A percentile compares a stretch with the other conserved stretches of the same genome.
phyloP scores from a whole-genome alignment of 2,113 vertebrate genomes.

The Cavia aperea region DNA sequence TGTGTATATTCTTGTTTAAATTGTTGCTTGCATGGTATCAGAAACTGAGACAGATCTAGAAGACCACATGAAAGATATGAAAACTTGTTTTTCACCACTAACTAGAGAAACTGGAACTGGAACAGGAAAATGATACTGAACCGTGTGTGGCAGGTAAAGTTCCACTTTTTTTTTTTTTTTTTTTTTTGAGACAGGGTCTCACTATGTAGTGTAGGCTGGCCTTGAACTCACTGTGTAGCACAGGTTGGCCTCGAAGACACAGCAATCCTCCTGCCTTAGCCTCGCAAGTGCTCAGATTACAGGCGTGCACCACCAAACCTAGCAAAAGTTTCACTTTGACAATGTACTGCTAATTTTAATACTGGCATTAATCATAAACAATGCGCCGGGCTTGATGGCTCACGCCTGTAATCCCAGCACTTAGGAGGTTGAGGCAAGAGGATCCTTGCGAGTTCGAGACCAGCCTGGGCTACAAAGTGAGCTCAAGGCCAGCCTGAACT shows the following conservation, averaged over 20 bases:
- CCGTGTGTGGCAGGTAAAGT: neutral
- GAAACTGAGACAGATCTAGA: slow-evolving; percentile 10
- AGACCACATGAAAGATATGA: neutral
- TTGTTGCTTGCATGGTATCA: neutral
- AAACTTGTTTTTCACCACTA: slow-evolving; percentile 14
- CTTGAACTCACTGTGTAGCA: neutral
- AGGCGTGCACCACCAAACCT: neutral
- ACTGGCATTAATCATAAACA: neutral
- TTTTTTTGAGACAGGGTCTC: neutral
- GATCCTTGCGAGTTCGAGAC: no score
- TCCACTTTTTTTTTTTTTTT: neutral
- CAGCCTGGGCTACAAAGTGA: no score
- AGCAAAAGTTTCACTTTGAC: neutral
- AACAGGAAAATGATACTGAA: slow-evolving; percentile 20
- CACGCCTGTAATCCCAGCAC: no score
- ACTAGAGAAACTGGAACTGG: neutral
- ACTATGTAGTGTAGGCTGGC: no score
- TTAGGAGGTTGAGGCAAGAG: no score
- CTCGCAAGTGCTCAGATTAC: neutral
- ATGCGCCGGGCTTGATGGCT: neutral
- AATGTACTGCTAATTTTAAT: neutral
- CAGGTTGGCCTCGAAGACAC: neutral
- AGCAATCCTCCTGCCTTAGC: neutral
- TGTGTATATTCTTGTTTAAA: slow-evolving; percentile 6
- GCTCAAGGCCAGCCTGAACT: no score